phyloP scores from a whole-genome alignment of 2,888 invertebrate species.

The Caenorhabditis sp. region DNA sequence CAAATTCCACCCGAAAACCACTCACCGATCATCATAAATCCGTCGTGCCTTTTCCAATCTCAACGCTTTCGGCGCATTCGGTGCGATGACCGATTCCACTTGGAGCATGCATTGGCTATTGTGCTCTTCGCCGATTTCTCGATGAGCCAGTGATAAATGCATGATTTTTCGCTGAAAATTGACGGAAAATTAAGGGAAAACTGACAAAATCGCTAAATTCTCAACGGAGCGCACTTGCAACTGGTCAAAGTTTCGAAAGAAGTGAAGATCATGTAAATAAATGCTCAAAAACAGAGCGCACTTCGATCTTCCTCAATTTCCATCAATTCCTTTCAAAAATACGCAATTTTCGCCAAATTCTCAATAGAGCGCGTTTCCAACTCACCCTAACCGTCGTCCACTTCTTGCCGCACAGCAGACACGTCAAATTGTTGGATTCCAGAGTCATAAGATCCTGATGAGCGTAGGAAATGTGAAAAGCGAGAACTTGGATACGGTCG shows the following conservation, averaged over 20 bases:
- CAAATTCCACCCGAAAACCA: neutral
- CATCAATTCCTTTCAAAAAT: neutral
- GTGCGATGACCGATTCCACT: constrained; percentile 60
- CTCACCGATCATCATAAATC: constrained; percentile 26
- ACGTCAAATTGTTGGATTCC: constrained; percentile 34
- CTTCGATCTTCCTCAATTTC: too few relatives aligned
- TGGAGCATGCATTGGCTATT: constrained; percentile 68
- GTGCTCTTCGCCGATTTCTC: constrained; percentile 64
- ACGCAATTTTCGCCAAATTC: neutral
- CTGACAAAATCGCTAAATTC: neutral
- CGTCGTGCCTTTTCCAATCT: constrained; percentile 47
- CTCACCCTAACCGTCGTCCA: constrained; percentile 64
- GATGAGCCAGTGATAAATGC: constrained; percentile 65
- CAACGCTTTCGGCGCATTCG: constrained; percentile 62
- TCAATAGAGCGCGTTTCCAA: neutral
- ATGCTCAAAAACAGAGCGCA: too few relatives aligned
- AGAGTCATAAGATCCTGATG: constrained; percentile 66
- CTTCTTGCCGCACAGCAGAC: constrained; percentile 69
- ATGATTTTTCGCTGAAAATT: constrained; percentile 61
- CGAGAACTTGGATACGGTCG: constrained; percentile 62
- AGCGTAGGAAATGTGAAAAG: constrained; percentile 71
- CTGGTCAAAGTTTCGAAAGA: too few relatives aligned
- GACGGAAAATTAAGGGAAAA: neutral
- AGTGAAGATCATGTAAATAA: too few relatives aligned
- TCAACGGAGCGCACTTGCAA: neutral